phyloP scores from a whole-genome alignment of 92 coral and sea anemone species.

The Plumapathes pennacea region DNA sequence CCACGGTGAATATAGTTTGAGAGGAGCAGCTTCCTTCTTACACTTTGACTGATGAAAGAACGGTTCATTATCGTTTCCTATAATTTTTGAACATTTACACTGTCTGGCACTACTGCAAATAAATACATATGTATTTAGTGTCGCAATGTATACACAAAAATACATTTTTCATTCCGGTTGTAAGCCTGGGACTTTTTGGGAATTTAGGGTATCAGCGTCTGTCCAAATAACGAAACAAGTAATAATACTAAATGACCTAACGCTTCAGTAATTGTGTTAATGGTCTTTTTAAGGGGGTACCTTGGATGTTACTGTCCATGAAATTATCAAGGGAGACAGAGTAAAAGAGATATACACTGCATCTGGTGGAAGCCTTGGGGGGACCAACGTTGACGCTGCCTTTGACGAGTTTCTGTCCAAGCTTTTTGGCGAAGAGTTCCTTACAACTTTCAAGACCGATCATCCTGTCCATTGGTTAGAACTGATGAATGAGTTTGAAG shows the following conservation, averaged over 20 bases:
- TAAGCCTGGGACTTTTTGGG: too few relatives aligned
- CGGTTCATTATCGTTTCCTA: too few relatives aligned
- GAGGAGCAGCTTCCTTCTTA: too few relatives aligned
- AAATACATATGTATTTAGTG: too few relatives aligned
- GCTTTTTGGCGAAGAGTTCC: slow-evolving; percentile 33
- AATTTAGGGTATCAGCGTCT: too few relatives aligned
- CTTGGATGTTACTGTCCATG: slow-evolving; percentile 33
- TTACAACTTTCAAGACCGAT: slow-evolving; percentile 15
- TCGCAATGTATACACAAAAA: too few relatives aligned
- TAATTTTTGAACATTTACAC: too few relatives aligned
- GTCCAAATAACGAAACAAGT: background rate
- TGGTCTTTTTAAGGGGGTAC: slow-evolving; percentile 34
- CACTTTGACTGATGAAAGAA: too few relatives aligned
- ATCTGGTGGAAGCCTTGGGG: slow-evolving; percentile 43
- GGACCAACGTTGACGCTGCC: slow-evolving; percentile 41
- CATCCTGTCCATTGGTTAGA: slow-evolving; percentile 38
- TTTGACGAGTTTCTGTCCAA: slow-evolving; percentile 22
- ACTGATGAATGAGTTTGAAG: slow-evolving; percentile 48
- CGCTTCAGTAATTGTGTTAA: background rate
- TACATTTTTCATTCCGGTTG: too few relatives aligned
- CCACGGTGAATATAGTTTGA: too few relatives aligned
- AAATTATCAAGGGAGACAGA: slow-evolving; percentile 26
- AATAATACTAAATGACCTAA: background rate
- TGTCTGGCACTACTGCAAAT: too few relatives aligned
- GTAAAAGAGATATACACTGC: slow-evolving; percentile 44